Conservation (phyloP, 2,888 invertebrate species). For the Byasa hedistus region DNA sequence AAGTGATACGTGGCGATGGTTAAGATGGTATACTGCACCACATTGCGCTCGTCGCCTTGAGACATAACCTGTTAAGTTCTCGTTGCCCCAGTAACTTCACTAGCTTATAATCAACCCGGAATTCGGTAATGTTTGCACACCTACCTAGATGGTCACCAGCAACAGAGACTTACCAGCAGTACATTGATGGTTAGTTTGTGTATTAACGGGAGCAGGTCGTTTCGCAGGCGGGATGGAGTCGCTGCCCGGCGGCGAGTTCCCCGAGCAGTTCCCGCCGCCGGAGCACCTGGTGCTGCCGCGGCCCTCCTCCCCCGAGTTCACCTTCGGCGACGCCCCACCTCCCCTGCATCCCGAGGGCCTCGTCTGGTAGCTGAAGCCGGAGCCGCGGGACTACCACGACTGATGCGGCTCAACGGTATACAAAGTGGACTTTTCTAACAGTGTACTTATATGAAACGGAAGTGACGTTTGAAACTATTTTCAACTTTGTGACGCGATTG, state of each 20-base stretch:
- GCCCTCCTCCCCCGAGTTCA: slow-evolving; percentile 88
- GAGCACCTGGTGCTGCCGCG: slow-evolving; percentile 85
- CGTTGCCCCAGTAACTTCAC: too few relatives aligned
- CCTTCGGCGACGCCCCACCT: slow-evolving; percentile 77
- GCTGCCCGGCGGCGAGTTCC: slow-evolving; percentile 72
- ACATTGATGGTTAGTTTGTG: too few relatives aligned
- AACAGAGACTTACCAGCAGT: too few relatives aligned
- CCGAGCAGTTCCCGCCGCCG: slow-evolving; percentile 81
- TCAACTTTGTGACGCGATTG: slow-evolving; percentile 24
- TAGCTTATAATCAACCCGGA: too few relatives aligned
- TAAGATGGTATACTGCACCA: too few relatives aligned
- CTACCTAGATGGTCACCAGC: too few relatives aligned
- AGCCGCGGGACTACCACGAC: slow-evolving; percentile 80
- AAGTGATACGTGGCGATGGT: too few relatives aligned
- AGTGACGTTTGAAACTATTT: slow-evolving; percentile 30
- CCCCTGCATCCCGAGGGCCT: slow-evolving; percentile 75
- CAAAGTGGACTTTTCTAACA: slow-evolving; percentile 64
- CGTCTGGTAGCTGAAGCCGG: slow-evolving; percentile 81
- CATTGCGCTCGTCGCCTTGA: too few relatives aligned
- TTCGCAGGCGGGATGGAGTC: slow-evolving; percentile 86
- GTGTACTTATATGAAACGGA: slow-evolving; percentile 44
- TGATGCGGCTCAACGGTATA: slow-evolving; percentile 78
- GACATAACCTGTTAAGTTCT: too few relatives aligned
- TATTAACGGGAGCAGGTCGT: slow-evolving; percentile 86
- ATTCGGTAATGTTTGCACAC: too few relatives aligned